Evolutionary conservation across 2,797 vertebrate species (phyloP).

Genomic region (Thamnophis elegans): DNA sequence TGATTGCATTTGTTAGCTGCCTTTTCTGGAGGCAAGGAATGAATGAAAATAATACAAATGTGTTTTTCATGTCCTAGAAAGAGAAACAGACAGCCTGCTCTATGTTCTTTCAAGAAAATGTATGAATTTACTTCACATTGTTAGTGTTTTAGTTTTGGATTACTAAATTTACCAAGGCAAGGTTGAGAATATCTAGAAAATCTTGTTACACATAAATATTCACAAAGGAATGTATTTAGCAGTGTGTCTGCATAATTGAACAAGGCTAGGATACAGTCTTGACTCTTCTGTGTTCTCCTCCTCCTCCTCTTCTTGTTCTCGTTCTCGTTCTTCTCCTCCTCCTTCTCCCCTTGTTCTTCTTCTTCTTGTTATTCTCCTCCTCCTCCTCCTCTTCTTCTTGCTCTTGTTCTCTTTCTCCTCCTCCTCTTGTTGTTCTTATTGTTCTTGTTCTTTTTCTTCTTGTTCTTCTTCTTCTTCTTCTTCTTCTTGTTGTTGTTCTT

Average conservation of each 20-base stretch:
- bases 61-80: neutral
- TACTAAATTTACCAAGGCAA: neutral
- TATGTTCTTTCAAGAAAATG: neutral
- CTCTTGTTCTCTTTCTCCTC: too few species aligned
- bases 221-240: neutral
- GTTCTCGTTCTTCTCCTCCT: neutral
- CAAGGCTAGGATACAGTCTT: neutral
- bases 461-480: too few species aligned
- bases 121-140: neutral
- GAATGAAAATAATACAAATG: neutral
- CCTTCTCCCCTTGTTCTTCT: too few species aligned
- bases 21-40: neutral
- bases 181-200: neutral
- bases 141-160: neutral
- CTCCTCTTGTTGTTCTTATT: too few species aligned
- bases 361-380: too few species aligned
- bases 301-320: too few species aligned
- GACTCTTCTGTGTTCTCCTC: neutral
- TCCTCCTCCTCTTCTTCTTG: too few species aligned
- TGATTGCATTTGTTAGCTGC: neutral
- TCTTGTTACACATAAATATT: neutral
- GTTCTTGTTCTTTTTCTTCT: too few species aligned
- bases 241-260: neutral
- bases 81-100: neutral
- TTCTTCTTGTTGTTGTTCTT: too few species aligned